These are phyloP conservation scores for Hoplias malabaricus DNA, from an alignment of 2,113 vertebrate genomes.

Conservation along the genomic window DNA sequence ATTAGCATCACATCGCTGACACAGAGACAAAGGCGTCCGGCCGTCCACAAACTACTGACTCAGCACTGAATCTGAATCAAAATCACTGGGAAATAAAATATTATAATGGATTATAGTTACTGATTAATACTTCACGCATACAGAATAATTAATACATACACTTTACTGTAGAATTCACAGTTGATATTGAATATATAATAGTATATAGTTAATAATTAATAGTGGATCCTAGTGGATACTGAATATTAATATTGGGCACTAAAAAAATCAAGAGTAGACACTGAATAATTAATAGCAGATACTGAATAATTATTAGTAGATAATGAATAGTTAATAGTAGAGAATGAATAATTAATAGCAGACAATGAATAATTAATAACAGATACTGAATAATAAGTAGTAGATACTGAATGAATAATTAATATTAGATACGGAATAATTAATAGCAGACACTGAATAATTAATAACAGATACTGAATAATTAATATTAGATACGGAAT, in stretches of 20 bases:
- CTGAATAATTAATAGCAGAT: too few relatives aligned
- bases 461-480: too few relatives aligned
- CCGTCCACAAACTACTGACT: neutral
- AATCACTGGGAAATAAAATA: too few relatives aligned
- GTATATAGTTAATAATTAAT: neutral
- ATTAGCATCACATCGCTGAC: slow-evolving; percentile 6
- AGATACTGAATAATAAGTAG: neutral
- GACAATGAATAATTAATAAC: neutral
- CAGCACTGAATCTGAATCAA: neutral
- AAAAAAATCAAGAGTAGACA: too few relatives aligned
- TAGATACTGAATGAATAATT: neutral
- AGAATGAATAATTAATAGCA: neutral
- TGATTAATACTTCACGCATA: neutral
- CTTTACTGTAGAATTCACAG: neutral
- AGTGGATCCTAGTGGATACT: neutral
- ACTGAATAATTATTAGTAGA: too few relatives aligned
- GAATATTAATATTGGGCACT: too few relatives aligned
- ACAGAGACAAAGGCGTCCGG: neutral
- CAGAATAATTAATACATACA: neutral
- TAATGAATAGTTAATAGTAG: too few relatives aligned
- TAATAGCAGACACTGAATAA: too few relatives aligned
- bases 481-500: too few relatives aligned
- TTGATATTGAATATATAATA: neutral
- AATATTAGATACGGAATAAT: neutral
- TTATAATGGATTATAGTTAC: too few relatives aligned